A percentile compares a stretch with the other conserved stretches of the same genome.
phyloP scores from a whole-genome alignment of 2,797 vertebrate species.

The Eurystomus glaucurus region DNA sequence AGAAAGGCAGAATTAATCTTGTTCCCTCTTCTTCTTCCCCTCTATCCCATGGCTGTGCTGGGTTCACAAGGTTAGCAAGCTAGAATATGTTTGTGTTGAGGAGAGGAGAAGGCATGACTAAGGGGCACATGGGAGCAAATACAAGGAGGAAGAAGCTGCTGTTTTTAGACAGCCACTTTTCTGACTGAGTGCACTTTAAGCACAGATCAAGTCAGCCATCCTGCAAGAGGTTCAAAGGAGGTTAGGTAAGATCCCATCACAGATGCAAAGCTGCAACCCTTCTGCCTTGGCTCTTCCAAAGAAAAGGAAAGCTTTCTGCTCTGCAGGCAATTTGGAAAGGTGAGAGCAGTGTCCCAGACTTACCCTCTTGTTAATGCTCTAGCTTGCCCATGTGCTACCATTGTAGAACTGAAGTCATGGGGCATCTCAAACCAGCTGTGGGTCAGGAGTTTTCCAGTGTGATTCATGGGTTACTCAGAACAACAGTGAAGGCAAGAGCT shows the following conservation, averaged over 20 bases:
- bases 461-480: background rate
- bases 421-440: background rate
- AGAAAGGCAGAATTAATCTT: constrained; percentile 1
- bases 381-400: background rate
- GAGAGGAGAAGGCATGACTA: background rate
- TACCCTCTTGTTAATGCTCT: background rate
- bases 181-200: constrained; percentile 13
- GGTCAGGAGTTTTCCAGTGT: background rate
- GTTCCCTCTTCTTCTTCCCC: background rate
- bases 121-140: background rate
- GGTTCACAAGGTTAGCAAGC: background rate
- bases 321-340: background rate
- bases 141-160: background rate
- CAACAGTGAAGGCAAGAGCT: background rate
- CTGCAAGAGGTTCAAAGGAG: background rate
- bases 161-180: background rate
- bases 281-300: background rate
- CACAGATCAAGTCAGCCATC: background rate
- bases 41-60: background rate
- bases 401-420: background rate
- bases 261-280: background rate
- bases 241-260: background rate
- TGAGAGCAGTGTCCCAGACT: background rate
- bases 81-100: background rate
- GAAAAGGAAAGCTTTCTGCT: background rate